These are phyloP conservation scores for Nannoperca australis DNA, from an alignment of 2,797 vertebrate genomes.

Conservation along the genomic window DNA sequence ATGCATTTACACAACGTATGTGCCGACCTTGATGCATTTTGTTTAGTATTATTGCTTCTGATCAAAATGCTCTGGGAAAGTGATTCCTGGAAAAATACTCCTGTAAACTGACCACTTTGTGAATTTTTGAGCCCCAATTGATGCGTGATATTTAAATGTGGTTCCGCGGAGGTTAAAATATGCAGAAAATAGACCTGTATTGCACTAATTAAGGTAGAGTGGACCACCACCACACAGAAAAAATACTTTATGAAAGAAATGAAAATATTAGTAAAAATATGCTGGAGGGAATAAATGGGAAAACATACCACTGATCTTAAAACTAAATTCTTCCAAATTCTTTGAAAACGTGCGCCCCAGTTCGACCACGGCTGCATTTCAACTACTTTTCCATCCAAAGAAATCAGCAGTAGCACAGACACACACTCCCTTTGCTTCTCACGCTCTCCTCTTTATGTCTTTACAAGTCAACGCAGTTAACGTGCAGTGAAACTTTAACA, in stretches of 20 bases:
- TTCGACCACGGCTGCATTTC: background rate
- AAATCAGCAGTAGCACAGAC: conserved; percentile 26
- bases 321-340: conserved; percentile 5
- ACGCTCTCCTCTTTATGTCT: conserved; percentile 25
- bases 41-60: no score
- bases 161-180: no score
- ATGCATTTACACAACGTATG: no score
- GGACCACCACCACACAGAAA: background rate
- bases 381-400: conserved; percentile 17
- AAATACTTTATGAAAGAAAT: background rate
- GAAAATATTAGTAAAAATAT: background rate
- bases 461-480: conserved; percentile 32
- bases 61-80: no score
- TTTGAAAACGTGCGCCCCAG: background rate
- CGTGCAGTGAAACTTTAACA: conserved; percentile 47
- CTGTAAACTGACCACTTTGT: no score
- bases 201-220: no score
- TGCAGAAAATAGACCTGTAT: no score
- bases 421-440: background rate
- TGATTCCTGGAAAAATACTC: no score
- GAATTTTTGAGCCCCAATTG: no score
- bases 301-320: background rate
- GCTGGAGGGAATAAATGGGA: background rate
- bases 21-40: no score
- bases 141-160: no score